phyloP scores from a whole-genome alignment of 92 coral and sea anemone genomes.

The Epizoanthus ramosus region DNA sequence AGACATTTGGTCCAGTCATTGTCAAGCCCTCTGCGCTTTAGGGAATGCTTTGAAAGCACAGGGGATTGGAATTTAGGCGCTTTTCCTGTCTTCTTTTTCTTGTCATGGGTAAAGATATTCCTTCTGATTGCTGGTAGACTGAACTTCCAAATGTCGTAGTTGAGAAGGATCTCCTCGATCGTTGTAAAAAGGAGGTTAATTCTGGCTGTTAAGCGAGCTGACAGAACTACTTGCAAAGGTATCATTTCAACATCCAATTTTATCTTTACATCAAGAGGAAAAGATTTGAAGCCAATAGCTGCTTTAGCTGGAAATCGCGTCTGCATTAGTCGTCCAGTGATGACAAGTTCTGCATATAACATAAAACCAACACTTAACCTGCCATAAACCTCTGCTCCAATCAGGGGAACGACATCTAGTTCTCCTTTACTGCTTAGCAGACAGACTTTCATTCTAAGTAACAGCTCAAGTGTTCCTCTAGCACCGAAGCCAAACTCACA shows the following conservation, averaged over 20 bases:
- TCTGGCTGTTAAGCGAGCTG: background rate
- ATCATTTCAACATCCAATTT: background rate
- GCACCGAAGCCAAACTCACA: slow-evolving; percentile 1
- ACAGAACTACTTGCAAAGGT: background rate
- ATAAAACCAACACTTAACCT: background rate
- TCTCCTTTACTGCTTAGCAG: background rate
- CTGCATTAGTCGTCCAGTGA: background rate
- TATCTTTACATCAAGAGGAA: background rate
- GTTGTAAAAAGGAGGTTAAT: background rate
- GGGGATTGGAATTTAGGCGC: background rate
- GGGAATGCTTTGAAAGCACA: background rate
- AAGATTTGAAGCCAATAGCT: background rate
- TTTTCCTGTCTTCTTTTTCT: slow-evolving; percentile 2
- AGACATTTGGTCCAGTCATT: background rate
- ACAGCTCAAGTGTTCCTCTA: background rate
- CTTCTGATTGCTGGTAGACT: slow-evolving; percentile 1
- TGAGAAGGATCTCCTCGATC: background rate
- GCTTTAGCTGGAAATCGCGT: background rate
- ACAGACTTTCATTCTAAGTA: background rate
- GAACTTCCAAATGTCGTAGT: slow-evolving; percentile 1
- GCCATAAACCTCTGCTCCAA: background rate
- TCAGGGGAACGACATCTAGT: background rate
- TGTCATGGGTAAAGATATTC: background rate
- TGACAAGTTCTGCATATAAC: background rate
- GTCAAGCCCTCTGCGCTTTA: background rate